Evolutionary conservation across 2,113 vertebrate genomes (phyloP).

Genomic region (Sander lucioperca): DNA sequence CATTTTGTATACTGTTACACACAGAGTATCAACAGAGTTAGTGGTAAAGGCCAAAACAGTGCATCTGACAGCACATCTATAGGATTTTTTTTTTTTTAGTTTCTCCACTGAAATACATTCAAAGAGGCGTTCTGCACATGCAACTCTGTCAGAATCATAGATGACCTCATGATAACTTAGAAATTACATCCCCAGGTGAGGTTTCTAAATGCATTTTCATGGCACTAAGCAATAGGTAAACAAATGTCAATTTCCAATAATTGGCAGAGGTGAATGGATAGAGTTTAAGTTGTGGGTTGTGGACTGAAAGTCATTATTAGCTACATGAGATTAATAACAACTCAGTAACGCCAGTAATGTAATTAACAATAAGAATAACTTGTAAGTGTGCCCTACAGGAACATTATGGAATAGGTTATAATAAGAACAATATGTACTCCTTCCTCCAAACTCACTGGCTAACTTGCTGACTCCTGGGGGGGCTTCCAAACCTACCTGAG

Average conservation of each 20-base stretch:
- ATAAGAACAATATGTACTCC: background rate
- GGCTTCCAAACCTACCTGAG: constrained; percentile 67
- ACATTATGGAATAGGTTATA: too few relatives aligned
- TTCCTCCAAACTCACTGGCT: background rate
- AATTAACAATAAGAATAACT: too few relatives aligned
- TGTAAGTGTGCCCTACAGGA: too few relatives aligned
- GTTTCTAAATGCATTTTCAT: background rate
- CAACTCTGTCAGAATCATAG: background rate
- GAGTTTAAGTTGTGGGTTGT: background rate
- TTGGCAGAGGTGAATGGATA: background rate
- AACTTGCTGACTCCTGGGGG: constrained; percentile 35
- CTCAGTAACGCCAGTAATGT: background rate
- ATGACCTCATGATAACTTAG: constrained; percentile 4
- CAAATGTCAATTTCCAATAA: background rate
- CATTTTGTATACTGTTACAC: background rate
- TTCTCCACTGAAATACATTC: background rate
- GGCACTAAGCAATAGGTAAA: background rate
- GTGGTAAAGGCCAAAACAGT: background rate
- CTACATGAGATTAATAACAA: background rate
- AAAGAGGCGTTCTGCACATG: background rate
- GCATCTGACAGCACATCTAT: background rate
- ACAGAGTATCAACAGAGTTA: background rate
- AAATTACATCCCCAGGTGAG: background rate
- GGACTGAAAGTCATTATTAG: background rate
- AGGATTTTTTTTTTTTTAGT: background rate